Evolutionary conservation across 2,113 vertebrate genomes (phyloP).

Genomic region (Pholis gunnellus): DNA sequence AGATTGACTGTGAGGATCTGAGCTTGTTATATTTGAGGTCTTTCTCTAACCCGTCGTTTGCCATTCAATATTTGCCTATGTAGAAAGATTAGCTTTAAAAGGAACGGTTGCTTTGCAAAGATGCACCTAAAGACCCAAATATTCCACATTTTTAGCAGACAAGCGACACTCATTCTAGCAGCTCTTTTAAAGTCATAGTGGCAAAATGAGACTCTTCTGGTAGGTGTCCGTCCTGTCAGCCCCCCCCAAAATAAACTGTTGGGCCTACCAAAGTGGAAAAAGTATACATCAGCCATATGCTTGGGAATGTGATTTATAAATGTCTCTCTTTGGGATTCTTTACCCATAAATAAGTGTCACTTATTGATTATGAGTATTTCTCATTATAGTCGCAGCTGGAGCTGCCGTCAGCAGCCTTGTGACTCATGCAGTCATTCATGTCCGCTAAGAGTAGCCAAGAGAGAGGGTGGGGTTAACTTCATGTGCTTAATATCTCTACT

Average conservation of each 20-base stretch:
- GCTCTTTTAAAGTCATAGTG: slow-evolving; percentile 7
- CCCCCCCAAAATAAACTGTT: slow-evolving; percentile 37
- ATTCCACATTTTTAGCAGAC: slow-evolving; percentile 15
- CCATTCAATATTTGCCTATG: neutral
- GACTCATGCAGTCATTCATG: slow-evolving; percentile 30
- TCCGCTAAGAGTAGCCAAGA: slow-evolving; percentile 9
- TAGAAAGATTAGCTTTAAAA: slow-evolving; percentile 3
- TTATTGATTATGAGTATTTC: slow-evolving; percentile 44
- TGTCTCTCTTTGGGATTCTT: slow-evolving; percentile 21
- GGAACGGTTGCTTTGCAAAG: neutral
- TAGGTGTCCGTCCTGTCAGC: slow-evolving; percentile 34
- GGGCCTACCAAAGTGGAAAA: slow-evolving; percentile 60
- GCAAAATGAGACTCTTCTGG: neutral
- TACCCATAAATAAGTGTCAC: slow-evolving; percentile 23
- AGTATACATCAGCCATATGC: slow-evolving; percentile 60
- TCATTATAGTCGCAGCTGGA: slow-evolving; percentile 36
- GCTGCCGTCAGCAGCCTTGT: slow-evolving; percentile 30
- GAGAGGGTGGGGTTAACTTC: slow-evolving; percentile 38
- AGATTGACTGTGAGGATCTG: slow-evolving; percentile 1
- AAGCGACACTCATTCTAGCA: neutral
- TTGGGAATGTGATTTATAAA: slow-evolving; percentile 49
- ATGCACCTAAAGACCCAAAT: neutral
- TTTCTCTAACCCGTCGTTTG: neutral
- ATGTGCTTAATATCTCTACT: slow-evolving; percentile 32
- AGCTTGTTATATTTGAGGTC: neutral